Percentiles rank a stretch among this genome's conserved stretches.
Evolutionary conservation across 2,888 invertebrate species (phyloP).

Genomic region (Galerucella pusilla): DNA sequence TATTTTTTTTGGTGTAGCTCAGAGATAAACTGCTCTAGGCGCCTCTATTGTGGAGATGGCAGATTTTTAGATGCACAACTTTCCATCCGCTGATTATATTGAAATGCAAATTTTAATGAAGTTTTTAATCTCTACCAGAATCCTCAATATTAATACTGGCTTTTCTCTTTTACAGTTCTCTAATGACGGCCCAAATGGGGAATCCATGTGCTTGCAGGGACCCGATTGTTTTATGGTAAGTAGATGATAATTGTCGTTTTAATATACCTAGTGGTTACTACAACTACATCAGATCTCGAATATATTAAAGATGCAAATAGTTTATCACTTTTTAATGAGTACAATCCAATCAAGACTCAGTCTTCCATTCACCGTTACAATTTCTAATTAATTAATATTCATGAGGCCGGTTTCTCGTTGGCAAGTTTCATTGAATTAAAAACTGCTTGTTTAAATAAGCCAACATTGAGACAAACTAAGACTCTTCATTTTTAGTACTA

Average conservation of each 20-base stretch:
- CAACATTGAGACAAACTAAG: slow-evolving; percentile 13
- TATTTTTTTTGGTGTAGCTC: slow-evolving; percentile 6
- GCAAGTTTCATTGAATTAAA: not conserved
- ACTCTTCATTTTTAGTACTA: slow-evolving; percentile 4
- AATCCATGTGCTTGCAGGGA: slow-evolving; percentile 76
- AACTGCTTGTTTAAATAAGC: slow-evolving; percentile 7
- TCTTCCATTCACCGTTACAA: not conserved
- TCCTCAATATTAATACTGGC: slow-evolving; percentile 52
- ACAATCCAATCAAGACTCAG: not conserved
- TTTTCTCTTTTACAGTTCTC: slow-evolving; percentile 72
- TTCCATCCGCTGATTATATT: slow-evolving; percentile 42
- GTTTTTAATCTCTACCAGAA: slow-evolving; percentile 48
- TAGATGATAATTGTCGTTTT: slow-evolving; percentile 46
- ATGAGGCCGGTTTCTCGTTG: not conserved
- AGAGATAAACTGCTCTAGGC: slow-evolving; percentile 38
- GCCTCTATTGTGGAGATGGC: slow-evolving; percentile 37
- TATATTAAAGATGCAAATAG: too few species aligned
- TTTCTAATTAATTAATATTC: not conserved
- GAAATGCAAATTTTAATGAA: slow-evolving; percentile 53
- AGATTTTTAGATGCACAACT: slow-evolving; percentile 30
- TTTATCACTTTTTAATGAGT: not conserved
- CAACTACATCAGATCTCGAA: too few species aligned
- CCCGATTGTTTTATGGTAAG: slow-evolving; percentile 80
- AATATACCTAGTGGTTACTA: not conserved
- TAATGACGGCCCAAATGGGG: slow-evolving; percentile 72